Conservation (phyloP, 2,888 invertebrate genomes). For the Luffia ferchaultella region DNA sequence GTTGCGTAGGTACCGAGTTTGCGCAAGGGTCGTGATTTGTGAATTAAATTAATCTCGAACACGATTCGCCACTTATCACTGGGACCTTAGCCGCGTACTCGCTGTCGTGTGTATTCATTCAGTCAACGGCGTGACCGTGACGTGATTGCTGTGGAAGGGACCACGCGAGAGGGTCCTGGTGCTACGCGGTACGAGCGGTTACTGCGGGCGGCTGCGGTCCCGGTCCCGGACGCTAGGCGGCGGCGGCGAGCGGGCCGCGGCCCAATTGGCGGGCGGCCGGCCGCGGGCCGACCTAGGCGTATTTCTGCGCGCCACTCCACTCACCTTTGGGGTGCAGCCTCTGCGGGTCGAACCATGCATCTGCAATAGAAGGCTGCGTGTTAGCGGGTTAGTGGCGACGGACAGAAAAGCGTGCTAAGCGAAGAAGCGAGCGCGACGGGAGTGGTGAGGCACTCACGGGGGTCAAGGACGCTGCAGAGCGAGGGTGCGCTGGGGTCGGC, state of each 20-base stretch:
- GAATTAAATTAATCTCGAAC: too few relatives aligned
- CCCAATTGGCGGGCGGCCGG: conserved; percentile 24
- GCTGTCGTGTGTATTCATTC: too few relatives aligned
- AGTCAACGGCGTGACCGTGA: too few relatives aligned
- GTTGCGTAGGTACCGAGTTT: too few relatives aligned
- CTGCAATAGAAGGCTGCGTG: conserved; percentile 75
- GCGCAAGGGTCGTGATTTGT: too few relatives aligned
- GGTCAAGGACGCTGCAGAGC: conserved; percentile 57
- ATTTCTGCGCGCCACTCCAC: conserved; percentile 39
- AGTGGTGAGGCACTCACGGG: conserved; percentile 32
- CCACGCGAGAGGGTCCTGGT: too few relatives aligned
- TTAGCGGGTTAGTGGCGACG: conserved; percentile 65
- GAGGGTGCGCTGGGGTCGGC: conserved; percentile 49
- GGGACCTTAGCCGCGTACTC: too few relatives aligned
- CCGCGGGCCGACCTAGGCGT: conserved; percentile 35
- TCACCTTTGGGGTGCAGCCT: conserved; percentile 92
- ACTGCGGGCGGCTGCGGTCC: conserved; percentile 12
- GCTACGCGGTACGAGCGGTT: too few relatives aligned
- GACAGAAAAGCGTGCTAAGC: conserved; percentile 31
- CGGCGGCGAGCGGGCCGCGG: conserved; percentile 21
- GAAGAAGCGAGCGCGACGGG: background rate
- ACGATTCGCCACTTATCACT: too few relatives aligned
- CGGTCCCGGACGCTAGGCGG: too few relatives aligned
- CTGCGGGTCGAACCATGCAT: conserved; percentile 94
- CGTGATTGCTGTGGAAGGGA: too few relatives aligned